Base-by-base conservation (phyloP, 2,888 invertebrate species). In the Acrobasis consociella region DNA sequence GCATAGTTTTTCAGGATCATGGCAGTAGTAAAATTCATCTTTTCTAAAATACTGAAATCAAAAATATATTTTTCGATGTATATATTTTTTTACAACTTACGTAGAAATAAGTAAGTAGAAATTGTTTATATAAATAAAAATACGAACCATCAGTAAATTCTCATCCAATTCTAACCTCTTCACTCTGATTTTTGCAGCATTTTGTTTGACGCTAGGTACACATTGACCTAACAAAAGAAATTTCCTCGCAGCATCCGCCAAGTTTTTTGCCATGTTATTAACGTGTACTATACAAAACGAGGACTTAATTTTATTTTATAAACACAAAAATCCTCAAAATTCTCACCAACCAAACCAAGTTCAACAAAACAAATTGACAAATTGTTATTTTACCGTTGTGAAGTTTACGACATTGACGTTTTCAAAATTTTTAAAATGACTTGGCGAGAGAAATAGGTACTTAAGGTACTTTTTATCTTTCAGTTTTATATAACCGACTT, bases 111-210 rank as follows among this genome's bases (percentile, higher is more conserved):
- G 22, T 5, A 8, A 31, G 2, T 31, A 31, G 2, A n/a, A 46
- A 13, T 42, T 13, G n/a, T 13, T 46, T 42, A 42, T 42, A 46
- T 46, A 13, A n/a, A 42, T 52, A 39, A 58, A 51, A n/a, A 37
- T 64, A 73, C 77, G 63, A 90, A 97, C 97, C 97, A 97, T 97
- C 65, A 95, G 88, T 60, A 97, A 86, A 84, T 96, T 95, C 72
- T 93, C 91, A 78, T 98, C 97, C 68, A 97, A 89, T 82, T 96
- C 95, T 86, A 96, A 93, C 78, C 94, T 93, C 78, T 95, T 95
- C 51, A 97, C 93, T 73, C 95, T 93, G 70, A 98, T 95, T 93
- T 96, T 97, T 0, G 96, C 94, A 31, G 97, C 96, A 85, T 96
- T 96, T 73, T 94, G 93, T 87, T 97, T 97, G 0, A 95, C 83